These are phyloP conservation scores for Druon quercuslanigerum DNA, from an alignment of 1,140 invertebrate species.

Conservation along the genomic window DNA sequence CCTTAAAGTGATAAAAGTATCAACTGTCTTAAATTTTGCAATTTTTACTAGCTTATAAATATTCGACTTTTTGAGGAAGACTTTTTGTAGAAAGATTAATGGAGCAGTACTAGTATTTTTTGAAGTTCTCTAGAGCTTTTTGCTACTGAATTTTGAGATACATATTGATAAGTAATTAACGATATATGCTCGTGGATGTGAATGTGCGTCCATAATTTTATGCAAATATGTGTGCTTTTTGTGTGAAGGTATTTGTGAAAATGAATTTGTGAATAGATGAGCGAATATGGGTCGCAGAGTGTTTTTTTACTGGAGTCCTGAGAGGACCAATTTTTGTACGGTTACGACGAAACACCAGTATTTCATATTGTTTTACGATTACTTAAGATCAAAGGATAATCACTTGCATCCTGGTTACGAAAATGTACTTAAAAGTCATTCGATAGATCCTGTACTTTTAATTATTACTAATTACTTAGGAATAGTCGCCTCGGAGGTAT, in stretches of 20 bases:
- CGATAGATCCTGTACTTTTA: constrained; percentile 53
- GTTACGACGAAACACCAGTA: constrained; percentile 64
- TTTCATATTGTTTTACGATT: constrained; percentile 68
- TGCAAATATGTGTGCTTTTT: constrained; percentile 4
- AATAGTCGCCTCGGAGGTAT: not conserved
- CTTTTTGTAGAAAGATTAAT: not conserved
- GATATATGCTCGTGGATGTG: not conserved
- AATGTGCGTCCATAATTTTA: constrained; percentile 1
- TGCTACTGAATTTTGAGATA: not conserved
- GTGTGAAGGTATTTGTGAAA: not conserved
- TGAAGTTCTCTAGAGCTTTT: not conserved
- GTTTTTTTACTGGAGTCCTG: constrained; percentile 10
- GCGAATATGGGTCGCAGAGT: constrained; percentile 40
- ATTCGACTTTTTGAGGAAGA: no score
- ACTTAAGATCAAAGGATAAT: constrained; percentile 67
- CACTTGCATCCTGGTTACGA: constrained; percentile 64
- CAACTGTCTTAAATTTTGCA: no score
- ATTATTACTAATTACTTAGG: constrained; percentile 6
- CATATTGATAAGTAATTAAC: not conserved
- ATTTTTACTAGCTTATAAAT: no score
- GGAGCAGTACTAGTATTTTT: constrained; percentile 8
- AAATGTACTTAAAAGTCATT: constrained; percentile 71
- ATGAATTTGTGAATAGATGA: constrained; percentile 24
- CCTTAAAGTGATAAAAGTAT: no score
- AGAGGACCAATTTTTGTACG: constrained; percentile 37